Percentiles rank a stretch among this genome's conserved stretches.
These are phyloP conservation scores for Lordiphosa andalusiaca DNA, from an alignment of 2,888 invertebrate genomes.

Conservation along the genomic window DNA sequence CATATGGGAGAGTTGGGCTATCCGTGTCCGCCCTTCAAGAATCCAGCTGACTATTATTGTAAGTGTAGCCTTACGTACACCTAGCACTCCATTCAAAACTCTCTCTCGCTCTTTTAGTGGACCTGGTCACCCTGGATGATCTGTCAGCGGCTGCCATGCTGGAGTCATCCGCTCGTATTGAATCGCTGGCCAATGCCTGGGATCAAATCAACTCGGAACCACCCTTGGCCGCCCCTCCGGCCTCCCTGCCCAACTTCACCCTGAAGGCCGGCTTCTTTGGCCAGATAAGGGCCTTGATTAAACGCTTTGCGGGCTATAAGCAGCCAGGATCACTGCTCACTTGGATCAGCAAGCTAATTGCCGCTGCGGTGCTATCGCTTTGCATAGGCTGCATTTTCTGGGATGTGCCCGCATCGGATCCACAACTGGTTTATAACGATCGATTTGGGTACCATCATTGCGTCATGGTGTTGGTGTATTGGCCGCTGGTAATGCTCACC, in stretches of 20 bases:
- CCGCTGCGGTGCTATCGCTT: conserved; percentile 90
- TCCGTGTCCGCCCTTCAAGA: conserved; percentile 97
- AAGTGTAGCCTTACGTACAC: conserved; percentile 79
- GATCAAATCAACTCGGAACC: conserved; percentile 81
- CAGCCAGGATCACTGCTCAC: conserved; percentile 91
- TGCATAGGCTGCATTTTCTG: conserved; percentile 93
- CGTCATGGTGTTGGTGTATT: conserved; percentile 87
- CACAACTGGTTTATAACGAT: conserved; percentile 87
- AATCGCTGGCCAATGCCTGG: conserved; percentile 90
- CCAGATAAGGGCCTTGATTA: conserved; percentile 86
- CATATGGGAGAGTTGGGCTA: conserved; percentile 95
- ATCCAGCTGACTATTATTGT: conserved; percentile 97
- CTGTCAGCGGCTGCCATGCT: conserved; percentile 96
- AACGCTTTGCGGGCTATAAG: conserved; percentile 85
- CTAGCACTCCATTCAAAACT: not conserved
- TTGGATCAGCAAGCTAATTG: conserved; percentile 88
- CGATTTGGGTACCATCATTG: conserved; percentile 93
- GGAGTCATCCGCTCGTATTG: conserved; percentile 96
- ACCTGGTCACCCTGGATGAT: conserved; percentile 95
- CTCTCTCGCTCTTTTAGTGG: conserved; percentile 83
- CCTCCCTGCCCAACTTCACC: conserved; percentile 86
- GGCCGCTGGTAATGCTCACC: conserved; percentile 87
- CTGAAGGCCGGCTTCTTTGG: conserved; percentile 84
- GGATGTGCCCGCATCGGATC: conserved; percentile 90
- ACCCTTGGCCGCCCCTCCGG: conserved; percentile 86